Base-by-base conservation (phyloP, 2,113 vertebrate genomes). In the Limnothrissa miodon region DNA sequence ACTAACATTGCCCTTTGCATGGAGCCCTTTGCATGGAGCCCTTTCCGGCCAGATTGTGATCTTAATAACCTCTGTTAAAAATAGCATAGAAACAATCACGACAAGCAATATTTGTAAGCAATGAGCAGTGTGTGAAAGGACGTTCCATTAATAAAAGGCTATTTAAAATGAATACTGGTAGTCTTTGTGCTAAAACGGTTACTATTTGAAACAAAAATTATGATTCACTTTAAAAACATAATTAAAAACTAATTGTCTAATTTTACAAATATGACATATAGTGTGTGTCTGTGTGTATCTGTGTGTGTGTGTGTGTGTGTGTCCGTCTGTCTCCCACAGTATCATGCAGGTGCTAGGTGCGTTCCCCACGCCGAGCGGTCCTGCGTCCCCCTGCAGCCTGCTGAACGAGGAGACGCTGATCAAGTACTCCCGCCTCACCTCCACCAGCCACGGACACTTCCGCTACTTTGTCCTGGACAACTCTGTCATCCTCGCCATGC, bases 321-420 rank as follows among this genome's bases (percentile, higher is more conserved):
- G 45, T 17, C 9, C 74, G 15, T 70, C 82, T 88, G 42, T 21
- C 83, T 90, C 83, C 1, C 8, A 15, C 88, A 99, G 97, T 90
- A 96, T 99, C 82, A 99, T 99, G 97, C 97, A 98, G 93, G 90
- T 96, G 79, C 94, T 97, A 59, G 97, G 96, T 1, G 95, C 95
- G 0, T 96, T 96, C 88, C 96, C 96, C 42, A 95, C 95, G 81
- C 95, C 95, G 1, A 96, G 96, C 45, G 94, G 95, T n/a, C 95
- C 96, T 51, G 96, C 96, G 45, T 97, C 96, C 80, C 95, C 96
- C 79, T 97, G 96, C 92, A 97, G 96, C 89, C 89, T 95, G 62
- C 94, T 96, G 85, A 96, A 94, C 83, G 96, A 97, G 88, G 95
- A 95, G 46, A 95, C 95, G 0, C 90, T 98, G 86, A 96, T 97